Evolutionary conservation across 2,797 vertebrate genomes (phyloP).

Genomic region (Hemibagrus guttatus): DNA sequence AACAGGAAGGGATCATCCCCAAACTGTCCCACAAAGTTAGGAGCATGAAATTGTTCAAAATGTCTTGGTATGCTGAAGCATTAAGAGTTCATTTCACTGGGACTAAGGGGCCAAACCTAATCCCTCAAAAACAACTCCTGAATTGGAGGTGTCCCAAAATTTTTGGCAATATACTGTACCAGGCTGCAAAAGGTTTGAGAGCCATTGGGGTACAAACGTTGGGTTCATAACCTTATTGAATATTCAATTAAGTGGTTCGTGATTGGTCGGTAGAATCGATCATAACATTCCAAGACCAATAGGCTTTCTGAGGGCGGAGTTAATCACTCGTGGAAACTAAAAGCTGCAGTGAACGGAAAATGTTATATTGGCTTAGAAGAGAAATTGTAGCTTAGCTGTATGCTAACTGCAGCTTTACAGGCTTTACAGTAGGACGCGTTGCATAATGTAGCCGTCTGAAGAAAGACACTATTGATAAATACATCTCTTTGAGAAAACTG

Average conservation of each 20-base stretch:
- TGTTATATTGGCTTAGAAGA: constrained; percentile 32
- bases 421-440: constrained; percentile 7
- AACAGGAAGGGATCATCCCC: too few species aligned
- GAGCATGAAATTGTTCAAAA: too few species aligned
- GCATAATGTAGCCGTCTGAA: constrained; percentile 19
- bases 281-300: constrained; percentile 39
- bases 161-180: neutral
- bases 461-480: neutral
- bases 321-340: constrained; percentile 49
- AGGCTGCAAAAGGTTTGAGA: neutral
- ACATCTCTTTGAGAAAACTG: neutral
- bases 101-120: too few species aligned
- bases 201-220: neutral
- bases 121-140: too few species aligned
- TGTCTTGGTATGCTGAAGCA: too few species aligned
- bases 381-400: constrained; percentile 38
- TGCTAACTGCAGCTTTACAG: constrained; percentile 7
- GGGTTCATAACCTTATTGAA: constrained; percentile 30
- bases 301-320: constrained; percentile 32
- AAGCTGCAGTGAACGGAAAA: constrained; percentile 53
- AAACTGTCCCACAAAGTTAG: too few species aligned
- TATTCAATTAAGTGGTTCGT: neutral
- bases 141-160: too few species aligned
- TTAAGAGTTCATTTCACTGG: too few species aligned
- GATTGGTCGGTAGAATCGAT: constrained; percentile 42